Evolutionary conservation across 2,113 vertebrate species (phyloP).

Genomic region (Saccopteryx leptura): DNA sequence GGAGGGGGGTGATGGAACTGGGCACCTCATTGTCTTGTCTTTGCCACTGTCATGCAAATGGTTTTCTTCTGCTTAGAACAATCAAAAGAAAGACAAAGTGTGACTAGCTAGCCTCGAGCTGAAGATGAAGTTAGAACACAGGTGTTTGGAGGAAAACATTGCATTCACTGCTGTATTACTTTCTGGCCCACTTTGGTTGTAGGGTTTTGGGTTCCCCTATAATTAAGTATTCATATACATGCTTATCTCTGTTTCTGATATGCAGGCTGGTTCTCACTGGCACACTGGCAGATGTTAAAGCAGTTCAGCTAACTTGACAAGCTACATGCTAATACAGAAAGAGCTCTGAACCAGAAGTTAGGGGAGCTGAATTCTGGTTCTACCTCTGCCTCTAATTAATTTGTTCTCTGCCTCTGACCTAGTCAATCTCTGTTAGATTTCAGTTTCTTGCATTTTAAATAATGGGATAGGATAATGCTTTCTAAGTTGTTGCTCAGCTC

Average conservation of each 20-base stretch:
- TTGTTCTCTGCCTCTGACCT: neutral
- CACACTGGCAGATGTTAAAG: neutral
- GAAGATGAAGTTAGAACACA: neutral
- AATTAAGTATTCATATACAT: neutral
- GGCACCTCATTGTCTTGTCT: neutral
- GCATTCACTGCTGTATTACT: neutral
- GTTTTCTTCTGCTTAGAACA: neutral
- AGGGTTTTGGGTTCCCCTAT: neutral
- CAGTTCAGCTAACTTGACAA: neutral
- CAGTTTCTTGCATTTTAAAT: constrained; percentile 41
- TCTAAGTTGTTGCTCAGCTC: neutral
- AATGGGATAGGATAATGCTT: neutral
- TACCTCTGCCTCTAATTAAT: neutral
- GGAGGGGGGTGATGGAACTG: neutral
- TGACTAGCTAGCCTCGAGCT: neutral
- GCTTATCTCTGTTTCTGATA: neutral
- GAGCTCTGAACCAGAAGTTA: neutral
- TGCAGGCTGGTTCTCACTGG: neutral
- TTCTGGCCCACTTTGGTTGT: neutral
- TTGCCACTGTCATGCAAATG: neutral
- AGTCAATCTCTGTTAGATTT: neutral
- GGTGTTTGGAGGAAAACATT: neutral
- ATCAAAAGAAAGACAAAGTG: neutral
- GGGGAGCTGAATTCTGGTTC: constrained; percentile 1
- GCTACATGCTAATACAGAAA: neutral